Base-by-base conservation (phyloP, 1,140 invertebrate species). In the Proales similis region DNA sequence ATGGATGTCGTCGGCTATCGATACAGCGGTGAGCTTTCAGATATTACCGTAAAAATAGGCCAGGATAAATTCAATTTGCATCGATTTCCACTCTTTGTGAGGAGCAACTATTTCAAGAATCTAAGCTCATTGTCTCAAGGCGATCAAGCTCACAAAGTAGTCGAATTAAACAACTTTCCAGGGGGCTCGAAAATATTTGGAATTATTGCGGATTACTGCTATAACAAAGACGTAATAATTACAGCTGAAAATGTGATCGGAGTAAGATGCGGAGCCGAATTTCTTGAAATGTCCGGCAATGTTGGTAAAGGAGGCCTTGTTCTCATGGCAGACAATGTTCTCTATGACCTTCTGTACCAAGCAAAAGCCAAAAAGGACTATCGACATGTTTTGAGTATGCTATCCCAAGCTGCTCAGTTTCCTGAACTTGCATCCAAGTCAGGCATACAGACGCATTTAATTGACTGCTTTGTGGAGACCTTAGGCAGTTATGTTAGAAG, bases 71-170 rank as follows among this genome's bases (percentile, higher is more conserved):
- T 63, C 53, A 45, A 63, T 49, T 49, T 63, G 24, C 62, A 63
- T 22, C 49, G 43, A 63, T 63, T 63, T 51, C 62, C 62, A 20
- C 33, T 63, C 14, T 63, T 49, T 48, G 45, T 49, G 6, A 45
- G 45, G 6, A 42, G 47, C 45, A 47, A 63, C 46, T 63, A 49
- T 51, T 63, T 63, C 26, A 63, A 63, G 46, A 63, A 48, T 49
- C 39, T 39, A 30, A 29, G 26, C 19, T 29, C 12, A 26, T 24
- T 45, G 9, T 2, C 36, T 14, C 27, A 45, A 46, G 32, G 12
- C 11, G 39, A 45, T 6, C 5, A 36, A 42, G 39, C 7, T n/a
- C 4, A 26, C 26, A 22, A n/a, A 4, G 24, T 29, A 11, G 47
- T 63, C 7, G 36, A 6, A 27, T 20, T 63, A 12, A 42, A 63